Evolutionary conservation across 1,140 invertebrate species (phyloP).

Genomic region (Drosophila neocordata): DNA sequence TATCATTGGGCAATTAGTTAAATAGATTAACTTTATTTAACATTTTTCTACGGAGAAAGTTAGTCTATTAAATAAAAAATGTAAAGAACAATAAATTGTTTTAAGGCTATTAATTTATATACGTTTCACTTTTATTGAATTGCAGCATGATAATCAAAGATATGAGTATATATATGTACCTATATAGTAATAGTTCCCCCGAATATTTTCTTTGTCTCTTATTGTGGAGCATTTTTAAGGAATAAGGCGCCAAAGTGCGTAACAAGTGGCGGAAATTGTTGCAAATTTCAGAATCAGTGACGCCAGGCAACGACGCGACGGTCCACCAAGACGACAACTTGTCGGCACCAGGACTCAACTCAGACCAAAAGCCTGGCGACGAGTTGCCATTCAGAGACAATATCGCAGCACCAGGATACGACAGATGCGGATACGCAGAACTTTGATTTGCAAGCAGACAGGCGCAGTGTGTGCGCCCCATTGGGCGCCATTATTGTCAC

Average conservation of each 20-base stretch:
- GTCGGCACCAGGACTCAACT: constrained; percentile 65
- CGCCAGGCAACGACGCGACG: constrained; percentile 57
- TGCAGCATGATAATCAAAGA: not conserved
- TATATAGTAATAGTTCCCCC: not conserved
- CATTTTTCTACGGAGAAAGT: no score
- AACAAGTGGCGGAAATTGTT: constrained; percentile 78
- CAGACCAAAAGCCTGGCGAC: constrained; percentile 55
- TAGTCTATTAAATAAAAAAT: no score
- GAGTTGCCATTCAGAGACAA: constrained; percentile 46
- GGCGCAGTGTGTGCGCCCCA: constrained; percentile 54
- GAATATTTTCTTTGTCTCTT: constrained; percentile 11
- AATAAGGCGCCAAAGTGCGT: constrained; percentile 70
- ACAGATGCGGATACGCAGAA: constrained; percentile 64
- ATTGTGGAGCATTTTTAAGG: constrained; percentile 31
- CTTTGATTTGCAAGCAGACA: constrained; percentile 64
- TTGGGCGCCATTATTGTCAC: constrained; percentile 73
- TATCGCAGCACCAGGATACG: constrained; percentile 23
- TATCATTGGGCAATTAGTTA: no score
- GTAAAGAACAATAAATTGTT: no score
- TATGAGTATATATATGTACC: no score
- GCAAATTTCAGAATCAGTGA: constrained; percentile 57
- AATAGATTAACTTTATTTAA: no score
- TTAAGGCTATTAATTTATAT: no score
- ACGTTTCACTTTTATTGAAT: no score
- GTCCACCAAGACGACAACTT: constrained; percentile 70